A percentile compares a stretch with the other conserved stretches of the same genome.
These are phyloP conservation scores for Eleutherodactylus coqui DNA, from an alignment of 2,797 vertebrate species.

Conservation along the genomic window DNA sequence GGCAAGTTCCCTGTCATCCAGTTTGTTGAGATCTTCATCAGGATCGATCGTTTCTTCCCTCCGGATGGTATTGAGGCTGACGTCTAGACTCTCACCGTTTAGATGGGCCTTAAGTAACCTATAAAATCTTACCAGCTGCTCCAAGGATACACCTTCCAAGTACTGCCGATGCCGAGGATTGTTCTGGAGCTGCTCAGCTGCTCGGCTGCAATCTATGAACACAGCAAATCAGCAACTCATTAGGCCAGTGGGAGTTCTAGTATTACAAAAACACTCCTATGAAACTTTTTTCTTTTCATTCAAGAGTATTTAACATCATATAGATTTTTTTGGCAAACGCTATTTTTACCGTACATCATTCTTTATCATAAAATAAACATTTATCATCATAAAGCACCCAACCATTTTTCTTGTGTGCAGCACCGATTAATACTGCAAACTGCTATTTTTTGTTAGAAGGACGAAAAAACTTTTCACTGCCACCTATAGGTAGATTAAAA, in stretches of 20 bases:
- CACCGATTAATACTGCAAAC: neutral
- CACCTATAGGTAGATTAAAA: neutral
- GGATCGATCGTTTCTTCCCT: conserved; percentile 78
- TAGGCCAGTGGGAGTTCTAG: neutral
- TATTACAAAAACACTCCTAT: neutral
- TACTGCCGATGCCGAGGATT: conserved; percentile 85
- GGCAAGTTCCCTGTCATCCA: conserved; percentile 85
- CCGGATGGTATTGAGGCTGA: conserved; percentile 78
- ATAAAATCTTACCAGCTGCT: conserved; percentile 86
- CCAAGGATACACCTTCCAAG: conserved; percentile 81
- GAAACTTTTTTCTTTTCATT: neutral
- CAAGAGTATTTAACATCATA: neutral
- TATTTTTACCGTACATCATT: no score
- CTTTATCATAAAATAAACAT: no score
- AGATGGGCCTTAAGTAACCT: conserved; percentile 82
- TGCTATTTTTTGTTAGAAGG: neutral
- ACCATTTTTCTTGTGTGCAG: neutral
- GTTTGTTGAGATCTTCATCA: conserved; percentile 90
- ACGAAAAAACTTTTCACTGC: neutral
- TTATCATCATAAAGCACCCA: neutral
- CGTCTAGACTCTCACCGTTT: conserved; percentile 78
- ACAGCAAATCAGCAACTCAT: conserved; percentile 3
- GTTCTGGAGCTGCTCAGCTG: conserved; percentile 90
- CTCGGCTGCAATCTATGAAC: conserved; percentile 81
- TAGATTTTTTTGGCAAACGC: no score